These are phyloP conservation scores for Gymnothorax reevesii DNA, from an alignment of 2,797 vertebrate genomes.

Conservation along the genomic window DNA sequence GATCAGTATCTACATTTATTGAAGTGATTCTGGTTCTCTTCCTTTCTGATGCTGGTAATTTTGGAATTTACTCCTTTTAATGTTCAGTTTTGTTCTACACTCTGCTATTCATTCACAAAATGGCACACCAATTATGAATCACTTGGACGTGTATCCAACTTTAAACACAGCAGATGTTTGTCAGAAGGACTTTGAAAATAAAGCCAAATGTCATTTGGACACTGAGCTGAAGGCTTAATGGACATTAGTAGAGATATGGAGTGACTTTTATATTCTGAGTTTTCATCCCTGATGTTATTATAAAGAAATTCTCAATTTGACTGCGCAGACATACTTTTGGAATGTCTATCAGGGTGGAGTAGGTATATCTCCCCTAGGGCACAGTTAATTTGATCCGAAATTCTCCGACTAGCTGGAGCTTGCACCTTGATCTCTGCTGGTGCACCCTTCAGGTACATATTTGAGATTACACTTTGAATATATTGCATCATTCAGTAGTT, in stretches of 20 bases:
- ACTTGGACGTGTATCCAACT: not conserved
- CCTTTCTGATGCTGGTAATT: not conserved
- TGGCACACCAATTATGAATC: not conserved
- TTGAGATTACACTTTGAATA: not conserved
- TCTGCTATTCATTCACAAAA: too few relatives aligned
- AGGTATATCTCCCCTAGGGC: not conserved
- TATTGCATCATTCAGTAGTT: not conserved
- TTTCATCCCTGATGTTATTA: not conserved
- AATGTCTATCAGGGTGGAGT: constrained; percentile 11
- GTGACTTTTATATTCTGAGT: not conserved
- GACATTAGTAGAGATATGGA: not conserved
- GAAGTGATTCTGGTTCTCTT: not conserved
- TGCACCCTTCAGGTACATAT: not conserved
- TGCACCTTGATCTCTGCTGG: not conserved
- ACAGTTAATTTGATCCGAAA: not conserved
- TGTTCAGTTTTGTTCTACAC: too few relatives aligned
- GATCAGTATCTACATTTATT: not conserved
- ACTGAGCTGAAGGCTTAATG: not conserved
- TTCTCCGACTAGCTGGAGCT: not conserved
- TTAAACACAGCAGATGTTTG: not conserved
- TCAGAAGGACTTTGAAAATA: not conserved
- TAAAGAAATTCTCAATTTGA: not conserved
- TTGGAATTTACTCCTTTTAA: too few relatives aligned
- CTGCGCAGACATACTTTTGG: constrained; percentile 21
- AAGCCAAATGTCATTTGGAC: not conserved